These are phyloP conservation scores for Serrognathus titanus DNA, from an alignment of 2,888 invertebrate genomes.

Conservation along the genomic window DNA sequence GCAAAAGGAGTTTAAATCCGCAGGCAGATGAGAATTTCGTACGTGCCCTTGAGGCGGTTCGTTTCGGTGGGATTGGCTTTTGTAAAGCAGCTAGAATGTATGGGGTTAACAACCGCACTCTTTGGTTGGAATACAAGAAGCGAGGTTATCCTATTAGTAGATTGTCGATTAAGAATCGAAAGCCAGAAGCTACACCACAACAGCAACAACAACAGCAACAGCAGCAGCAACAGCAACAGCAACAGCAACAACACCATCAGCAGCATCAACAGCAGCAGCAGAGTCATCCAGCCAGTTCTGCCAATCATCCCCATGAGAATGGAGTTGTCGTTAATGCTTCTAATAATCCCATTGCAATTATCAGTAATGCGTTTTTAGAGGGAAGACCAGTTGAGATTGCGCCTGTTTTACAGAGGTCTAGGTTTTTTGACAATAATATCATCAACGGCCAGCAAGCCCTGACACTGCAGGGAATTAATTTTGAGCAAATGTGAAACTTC, in stretches of 20 bases:
- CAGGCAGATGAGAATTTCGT: conserved; percentile 82
- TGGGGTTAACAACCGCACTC: conserved; percentile 79
- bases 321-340: conserved; percentile 17
- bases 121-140: conserved; percentile 83
- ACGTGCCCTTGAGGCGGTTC: conserved; percentile 75
- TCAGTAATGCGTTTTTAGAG: conserved; percentile 64
- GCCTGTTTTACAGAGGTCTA: conserved; percentile 53
- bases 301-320: conserved; percentile 48
- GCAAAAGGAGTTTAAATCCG: conserved; percentile 73
- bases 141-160: conserved; percentile 78
- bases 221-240: conserved; percentile 38
- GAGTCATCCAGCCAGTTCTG: conserved; percentile 33
- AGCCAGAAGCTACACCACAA: conserved; percentile 52
- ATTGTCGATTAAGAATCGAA: conserved; percentile 72
- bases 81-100: conserved; percentile 82
- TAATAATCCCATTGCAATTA: conserved; percentile 60
- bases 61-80: conserved; percentile 80
- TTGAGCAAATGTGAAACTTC: conserved; percentile 68
- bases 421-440: conserved; percentile 39
- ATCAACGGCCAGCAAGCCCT: conserved; percentile 51
- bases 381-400: conserved; percentile 68
- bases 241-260: conserved; percentile 46
- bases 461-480: conserved; percentile 72
- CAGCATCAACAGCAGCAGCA: conserved; percentile 44
- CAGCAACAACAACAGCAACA: conserved; percentile 30